Base-by-base conservation (phyloP, 2,888 invertebrate species). In the Stramonita haemastoma region DNA sequence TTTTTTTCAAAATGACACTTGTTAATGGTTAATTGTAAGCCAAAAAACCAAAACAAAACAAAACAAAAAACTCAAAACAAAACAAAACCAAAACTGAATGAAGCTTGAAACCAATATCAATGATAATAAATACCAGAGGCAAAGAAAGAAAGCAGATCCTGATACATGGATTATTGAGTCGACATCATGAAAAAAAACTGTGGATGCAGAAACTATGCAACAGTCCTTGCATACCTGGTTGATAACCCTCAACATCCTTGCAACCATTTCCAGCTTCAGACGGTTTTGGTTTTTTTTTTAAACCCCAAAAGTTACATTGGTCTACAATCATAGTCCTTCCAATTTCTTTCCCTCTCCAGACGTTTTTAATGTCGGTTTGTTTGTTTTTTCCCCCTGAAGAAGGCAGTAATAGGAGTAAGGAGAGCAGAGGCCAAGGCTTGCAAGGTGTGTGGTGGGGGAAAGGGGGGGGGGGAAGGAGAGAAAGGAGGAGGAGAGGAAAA, bases 1-100 rank as follows among this genome's bases (percentile, higher is more conserved):
- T 46, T 46, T 46, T 46, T 46, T 46, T 36, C 19, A 83, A 22
- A 83, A 81, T 60, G 81, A 83, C 29, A 8, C 17, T 83, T 60
- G 57, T 88, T 83, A 88, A 88, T 88, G 84, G 89, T 89, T 89
- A 89, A 89, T 89, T 29, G 46, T 46, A 89, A 89, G 85, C 85
- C 19, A 46, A 70, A 83, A 29, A 22, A n/a, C n/a, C n/a, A n/a
- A n/a, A n/a, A n/a, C n/a, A n/a, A 81, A 60, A 88, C 66, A 60
- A 70, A 84, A 36, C 70, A 19, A 66, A 34, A n/a, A 70, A 56
- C 29, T 13, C 11, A 22, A 46, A 32, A 32, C 32, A 73, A 70
- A 73, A 73, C 19, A 4, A 79, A 15, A 79, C 15, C 29, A 22
- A 60, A 60, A 22, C 46, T 46, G 19, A 83, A 83, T 46, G 19